Evolutionary conservation across 2,888 invertebrate genomes (phyloP), one percentile per base, ranked within the genome.

Genomic region (Unio delphinus): DNA sequence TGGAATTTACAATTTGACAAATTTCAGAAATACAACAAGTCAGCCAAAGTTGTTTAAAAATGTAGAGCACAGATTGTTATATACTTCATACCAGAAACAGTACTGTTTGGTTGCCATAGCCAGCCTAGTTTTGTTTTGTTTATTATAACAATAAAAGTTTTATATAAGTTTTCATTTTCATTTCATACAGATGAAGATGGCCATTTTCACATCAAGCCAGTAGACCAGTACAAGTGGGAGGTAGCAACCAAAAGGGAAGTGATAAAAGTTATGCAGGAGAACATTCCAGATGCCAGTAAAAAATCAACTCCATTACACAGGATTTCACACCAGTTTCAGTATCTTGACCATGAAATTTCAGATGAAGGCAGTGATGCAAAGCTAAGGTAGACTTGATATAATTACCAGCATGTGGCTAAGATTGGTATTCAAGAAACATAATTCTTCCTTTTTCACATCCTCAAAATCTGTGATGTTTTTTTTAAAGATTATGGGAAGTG

Each of bases 191-290:
- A 80, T 66, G 80, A 81, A 23, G 73, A 73, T 59, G 84, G 84
- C 6, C 80, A 79, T 61, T 83, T 83, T 64, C 80, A 81, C 65
- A 78, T 84, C 61, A 77, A 76, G 70, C 76, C 80, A 20, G 69
- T 79, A 20, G 76, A 79, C 26, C 78, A 81, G 61, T 66, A 68
- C 11, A 72, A 79, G 20, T 68, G 73, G 61, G 73, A 78, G 30
- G 67, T 68, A 20, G 45, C 68, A 20, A 65, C 55, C n/a, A 65
- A 74, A 63, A 64, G 62, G 56, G 75, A 74, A 28, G 75, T 80
- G 6, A 68, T 82, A 20, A 67, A 78, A 54, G 65, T 72, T 0
- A 68, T 80, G 63, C 61, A 67, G 55, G 67, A 60, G 45, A 63
- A 26, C 18, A 55, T 26, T 23, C 45, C 45, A 18, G 17, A n/a